Base-by-base conservation (phyloP, 2,797 vertebrate genomes). In the Aeoliscus strigatus region DNA sequence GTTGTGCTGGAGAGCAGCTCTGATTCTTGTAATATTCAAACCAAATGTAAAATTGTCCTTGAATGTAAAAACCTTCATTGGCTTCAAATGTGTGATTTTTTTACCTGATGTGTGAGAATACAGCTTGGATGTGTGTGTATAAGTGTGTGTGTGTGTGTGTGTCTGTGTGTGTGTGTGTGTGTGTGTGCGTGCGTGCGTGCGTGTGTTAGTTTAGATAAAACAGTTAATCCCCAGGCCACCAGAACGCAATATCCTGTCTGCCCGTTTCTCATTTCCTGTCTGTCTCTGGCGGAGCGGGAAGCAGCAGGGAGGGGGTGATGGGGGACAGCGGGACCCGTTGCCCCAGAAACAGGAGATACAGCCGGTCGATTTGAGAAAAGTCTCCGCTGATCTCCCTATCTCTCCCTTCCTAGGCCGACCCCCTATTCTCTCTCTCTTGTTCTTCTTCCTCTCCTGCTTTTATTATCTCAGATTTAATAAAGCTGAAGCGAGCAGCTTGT, bases 381-480 rank as follows among this genome's bases (percentile, higher is more conserved):
- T 88, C 85, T 79, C 73, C 51, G 65, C 75, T 66, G 77, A 81
- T 87, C 78, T 81, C 80, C 75, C 79, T 81, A 70, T 83, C 79
- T 74, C 80, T 79, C 74, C 62, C 58, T 79, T 72, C 70, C 60
- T 73, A 55, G 57, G 68, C 66, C 75, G 65, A 73, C 73, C 80
- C 72, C 77, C 73, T 73, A 78, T 83, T 78, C 80, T 73, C 61
- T 75, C 63, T 60, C 36, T 49, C 18, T 56, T 79, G 65, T 60
- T 51, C 51, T 69, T 71, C 69, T 70, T 75, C 78, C 73, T 81
- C 86, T 88, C n/a, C 87, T 88, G 86, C 88, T 86, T 90, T 91
- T 89, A 89, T 90, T 92, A 93, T 93, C 90, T 83, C 88, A 89
- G 90, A 91, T 92, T 91, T 92, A 92, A 93, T 93, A 92, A 92